Evolutionary conservation across 1,140 invertebrate species (phyloP).

Genomic region (Drosophila kepulauana): DNA sequence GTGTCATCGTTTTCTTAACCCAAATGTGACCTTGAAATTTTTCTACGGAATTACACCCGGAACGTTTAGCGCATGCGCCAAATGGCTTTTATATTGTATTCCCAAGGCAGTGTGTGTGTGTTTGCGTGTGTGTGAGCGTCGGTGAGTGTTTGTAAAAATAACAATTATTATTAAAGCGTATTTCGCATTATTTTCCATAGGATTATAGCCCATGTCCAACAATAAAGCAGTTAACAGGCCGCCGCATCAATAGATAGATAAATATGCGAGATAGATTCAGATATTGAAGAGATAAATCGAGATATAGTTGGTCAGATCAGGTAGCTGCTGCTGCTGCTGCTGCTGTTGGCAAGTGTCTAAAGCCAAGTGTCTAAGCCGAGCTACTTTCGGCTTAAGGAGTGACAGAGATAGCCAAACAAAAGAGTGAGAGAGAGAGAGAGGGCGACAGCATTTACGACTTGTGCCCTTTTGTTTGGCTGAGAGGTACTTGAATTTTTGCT

Average conservation of each 20-base stretch:
- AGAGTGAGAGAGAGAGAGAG: not conserved
- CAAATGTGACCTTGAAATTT: conserved; percentile 77
- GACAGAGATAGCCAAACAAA: not conserved
- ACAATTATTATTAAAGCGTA: conserved; percentile 84
- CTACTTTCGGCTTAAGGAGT: not conserved
- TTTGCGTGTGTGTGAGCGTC: conserved; percentile 20
- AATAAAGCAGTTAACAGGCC: conserved; percentile 59
- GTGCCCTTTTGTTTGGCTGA: conserved; percentile 37
- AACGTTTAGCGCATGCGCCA: conserved; percentile 80
- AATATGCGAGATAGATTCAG: conserved; percentile 1
- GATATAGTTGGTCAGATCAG: conserved; percentile 5
- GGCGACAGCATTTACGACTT: conserved; percentile 64
- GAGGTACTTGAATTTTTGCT: conserved; percentile 56
- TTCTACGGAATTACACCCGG: conserved; percentile 76
- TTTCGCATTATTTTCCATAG: conserved; percentile 83
- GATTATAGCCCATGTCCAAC: conserved; percentile 69
- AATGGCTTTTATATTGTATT: conserved; percentile 78
- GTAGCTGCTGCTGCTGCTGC: conserved; percentile 21
- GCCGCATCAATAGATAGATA: conserved; percentile 11
- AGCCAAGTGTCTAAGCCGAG: conserved; percentile 76
- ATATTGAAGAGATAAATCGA: not conserved
- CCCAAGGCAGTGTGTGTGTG: too few relatives aligned
- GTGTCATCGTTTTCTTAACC: conserved; percentile 53
- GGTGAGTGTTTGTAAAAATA: conserved; percentile 73
- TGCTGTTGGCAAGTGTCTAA: conserved; percentile 61